phyloP scores from a whole-genome alignment of 2,113 vertebrate genomes.

The Gymnorhina tibicen region DNA sequence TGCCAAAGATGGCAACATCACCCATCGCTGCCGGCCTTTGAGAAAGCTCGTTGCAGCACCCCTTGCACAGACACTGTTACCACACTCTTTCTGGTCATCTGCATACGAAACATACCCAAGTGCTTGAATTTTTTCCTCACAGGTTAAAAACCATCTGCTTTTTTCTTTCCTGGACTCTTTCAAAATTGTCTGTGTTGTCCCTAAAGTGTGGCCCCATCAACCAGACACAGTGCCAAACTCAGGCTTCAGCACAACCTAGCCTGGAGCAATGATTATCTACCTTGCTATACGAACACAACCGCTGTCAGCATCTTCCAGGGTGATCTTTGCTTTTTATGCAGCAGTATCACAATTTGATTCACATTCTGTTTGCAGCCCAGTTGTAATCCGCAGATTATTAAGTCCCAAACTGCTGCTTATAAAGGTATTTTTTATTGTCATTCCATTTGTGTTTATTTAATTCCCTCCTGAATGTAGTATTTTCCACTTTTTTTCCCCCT shows the following conservation, averaged over 20 bases:
- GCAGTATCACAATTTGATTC: background rate
- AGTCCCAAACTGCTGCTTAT: background rate
- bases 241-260: background rate
- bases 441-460: background rate
- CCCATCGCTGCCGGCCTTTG: background rate
- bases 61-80: background rate
- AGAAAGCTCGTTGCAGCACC: background rate
- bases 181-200: background rate
- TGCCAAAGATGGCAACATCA: background rate
- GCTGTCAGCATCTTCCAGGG: background rate
- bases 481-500: background rate
- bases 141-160: background rate
- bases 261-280: background rate
- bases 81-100: background rate
- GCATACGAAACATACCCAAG: accelerated
- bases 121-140: background rate
- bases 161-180: background rate
- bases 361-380: background rate
- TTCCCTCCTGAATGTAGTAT: background rate
- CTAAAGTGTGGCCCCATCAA: background rate
- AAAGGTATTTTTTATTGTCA: background rate
- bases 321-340: background rate
- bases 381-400: background rate
- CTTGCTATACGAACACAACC: accelerated
- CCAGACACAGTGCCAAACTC: background rate